Base-by-base conservation (phyloP, 1,140 invertebrate species). In the Pollicipes pollicipes region DNA sequence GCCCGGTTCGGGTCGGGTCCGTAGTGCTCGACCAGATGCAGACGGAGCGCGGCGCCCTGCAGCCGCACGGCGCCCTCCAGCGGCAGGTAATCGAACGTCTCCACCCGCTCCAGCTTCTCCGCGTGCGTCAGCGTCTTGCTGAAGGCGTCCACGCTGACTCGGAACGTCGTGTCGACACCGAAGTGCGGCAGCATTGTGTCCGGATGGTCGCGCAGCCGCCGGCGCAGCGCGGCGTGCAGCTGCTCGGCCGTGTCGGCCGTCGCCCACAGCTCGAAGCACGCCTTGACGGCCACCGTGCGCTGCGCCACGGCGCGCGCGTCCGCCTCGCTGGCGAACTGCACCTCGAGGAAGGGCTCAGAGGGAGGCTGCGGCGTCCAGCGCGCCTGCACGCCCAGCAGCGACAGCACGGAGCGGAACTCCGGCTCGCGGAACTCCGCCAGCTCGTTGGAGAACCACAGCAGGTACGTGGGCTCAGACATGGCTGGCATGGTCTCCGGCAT, bases 1-100 rank as follows among this genome's bases (percentile, higher is more conserved):
- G 28, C 64, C 28, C 28, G 27, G 64, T 87, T 88, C 21, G 88
- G 84, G 79, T 91, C 84, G 28, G 85, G 77, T 64, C 91, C 91
- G 84, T 91, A 95, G 81, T 90, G 91, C 78, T 95, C 93, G 73
- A 95, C 84, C 73, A 92, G 89, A 75, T 86, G 85, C 72, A 93
- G 85, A 71, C 81, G 86, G 26, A 87, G 81, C 76, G 91, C 86
- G 26, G 93, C 91, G 80, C 88, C 83, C 75, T 88, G 90, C 26
- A 97, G 81, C 75, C 88, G 86, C 0, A 96, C 90, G 67, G 83
- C 80, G 3, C 92, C 93, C 78, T 88, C 79, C 30, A 94, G 80
- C 8, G 89, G 88, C 71, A 95, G 79, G 78, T 91, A 94, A 74
- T 81, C 84, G 76, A 95, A 89, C 73, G 83, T 80, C 89, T 91